Evolutionary conservation across 2,888 invertebrate genomes (phyloP), one percentile per base, ranked within the genome.

Genomic region (Pyrochroa serraticornis): DNA sequence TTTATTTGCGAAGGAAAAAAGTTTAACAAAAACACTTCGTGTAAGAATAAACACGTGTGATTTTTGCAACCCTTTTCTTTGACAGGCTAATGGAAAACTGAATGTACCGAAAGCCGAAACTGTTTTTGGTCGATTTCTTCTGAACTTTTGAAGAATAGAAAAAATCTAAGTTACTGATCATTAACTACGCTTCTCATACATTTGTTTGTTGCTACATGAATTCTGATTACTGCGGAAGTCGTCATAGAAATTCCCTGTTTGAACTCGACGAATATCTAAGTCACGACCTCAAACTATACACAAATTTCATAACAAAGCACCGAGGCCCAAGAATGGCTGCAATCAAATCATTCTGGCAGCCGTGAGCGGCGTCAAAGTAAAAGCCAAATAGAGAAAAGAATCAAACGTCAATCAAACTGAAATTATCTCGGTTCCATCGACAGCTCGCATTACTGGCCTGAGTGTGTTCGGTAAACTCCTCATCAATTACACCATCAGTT

Each of bases 361-460:
- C 49, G 53, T 49, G 13, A 46, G 46, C 37, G 53, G 48, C 41
- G 54, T 46, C 54, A 61, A 42, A 22, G 22, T 22, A 22, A 22
- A 22, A 22, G 22, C 22, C 22, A 59, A 53, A 62, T 52, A 53
- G 50, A 48, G 33, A 52, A 36, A 54, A 49, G 52, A 49, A 43
- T 47, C 34, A 42, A 51, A 51, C 47, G 65, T 60, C 65, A 63
- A 61, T 65, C 65, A 65, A 54, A 53, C 38, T 49, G 55, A 58
- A 55, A 50, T 65, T 65, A 65, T 65, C 65, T 50, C 31, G 9
- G 41, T 8, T 43, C 52, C 48, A 63, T 61, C 63, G 61, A 65
- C 61, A 61, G 57, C 63, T 56, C 51, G 49, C 56, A 52, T 63
- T 62, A 64, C 62, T 43, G 57, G 39, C 44, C 51, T 50, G 47